These are phyloP conservation scores for Apeira syringaria DNA, from an alignment of 2,888 invertebrate genomes.

Conservation along the genomic window DNA sequence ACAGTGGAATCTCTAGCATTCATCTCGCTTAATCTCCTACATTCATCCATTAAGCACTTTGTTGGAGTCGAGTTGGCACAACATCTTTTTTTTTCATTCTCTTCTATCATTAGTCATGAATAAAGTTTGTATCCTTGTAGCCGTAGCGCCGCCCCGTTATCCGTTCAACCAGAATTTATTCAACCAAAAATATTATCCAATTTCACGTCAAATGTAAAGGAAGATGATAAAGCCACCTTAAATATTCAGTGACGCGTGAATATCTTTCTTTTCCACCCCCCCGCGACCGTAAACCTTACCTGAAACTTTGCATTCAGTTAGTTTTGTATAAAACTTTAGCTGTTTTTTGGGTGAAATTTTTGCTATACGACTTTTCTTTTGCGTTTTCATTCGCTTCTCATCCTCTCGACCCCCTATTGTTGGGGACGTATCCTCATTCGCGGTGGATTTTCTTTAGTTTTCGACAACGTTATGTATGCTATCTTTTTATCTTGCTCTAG, in stretches of 20 bases:
- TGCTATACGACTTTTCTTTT: constrained; percentile 19
- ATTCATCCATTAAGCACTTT: no score
- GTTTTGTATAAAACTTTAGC: no score
- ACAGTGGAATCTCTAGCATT: no score
- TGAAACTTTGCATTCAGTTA: constrained; percentile 26
- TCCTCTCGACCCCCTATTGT: constrained; percentile 6
- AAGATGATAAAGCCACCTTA: constrained; percentile 28
- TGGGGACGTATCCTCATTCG: background rate
- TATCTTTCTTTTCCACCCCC: constrained; percentile 20
- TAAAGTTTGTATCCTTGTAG: no score
- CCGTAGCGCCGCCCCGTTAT: background rate
- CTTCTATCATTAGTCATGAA: no score
- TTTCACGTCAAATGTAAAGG: constrained; percentile 23
- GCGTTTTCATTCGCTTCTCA: constrained; percentile 13
- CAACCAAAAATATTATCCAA: constrained; percentile 13
- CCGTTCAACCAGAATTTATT: constrained; percentile 5
- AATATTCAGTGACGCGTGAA: constrained; percentile 28
- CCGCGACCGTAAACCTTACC: constrained; percentile 4
- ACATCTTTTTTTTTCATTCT: no score
- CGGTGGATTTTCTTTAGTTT: no score
- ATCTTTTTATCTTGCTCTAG: no score
- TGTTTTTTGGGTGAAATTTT: constrained; percentile 18
- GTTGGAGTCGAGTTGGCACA: no score
- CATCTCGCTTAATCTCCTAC: no score
- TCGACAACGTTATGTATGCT: no score